Conservation (phyloP, 2,888 invertebrate genomes). For the Leucophenga maculata region DNA sequence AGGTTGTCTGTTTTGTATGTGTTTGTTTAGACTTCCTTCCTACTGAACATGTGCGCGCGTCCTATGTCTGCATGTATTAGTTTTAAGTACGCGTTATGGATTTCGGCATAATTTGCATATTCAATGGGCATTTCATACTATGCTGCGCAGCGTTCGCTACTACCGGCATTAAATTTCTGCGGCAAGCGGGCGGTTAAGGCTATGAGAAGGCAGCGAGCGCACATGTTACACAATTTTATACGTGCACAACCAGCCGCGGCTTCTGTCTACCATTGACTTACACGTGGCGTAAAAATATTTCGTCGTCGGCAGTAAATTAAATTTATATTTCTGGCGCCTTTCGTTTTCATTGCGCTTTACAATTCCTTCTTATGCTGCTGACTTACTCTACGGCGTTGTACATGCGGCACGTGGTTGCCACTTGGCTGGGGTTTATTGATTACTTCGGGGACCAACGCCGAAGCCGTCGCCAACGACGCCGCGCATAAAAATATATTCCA, state of each 20-base stretch:
- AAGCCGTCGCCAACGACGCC: too few species aligned
- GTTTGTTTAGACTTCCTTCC: background rate
- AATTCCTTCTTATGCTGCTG: background rate
- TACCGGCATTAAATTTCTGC: too few species aligned
- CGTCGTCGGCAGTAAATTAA: slow-evolving; percentile 55
- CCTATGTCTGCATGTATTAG: slow-evolving; percentile 26
- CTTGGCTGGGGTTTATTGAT: slow-evolving; percentile 13
- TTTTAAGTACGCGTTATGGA: slow-evolving; percentile 44
- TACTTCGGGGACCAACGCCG: too few species aligned
- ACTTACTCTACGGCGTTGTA: too few species aligned
- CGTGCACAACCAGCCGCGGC: slow-evolving; percentile 21
- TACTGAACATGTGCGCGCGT: background rate
- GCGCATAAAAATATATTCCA: too few species aligned
- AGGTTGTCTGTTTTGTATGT: slow-evolving; percentile 2
- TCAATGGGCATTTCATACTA: slow-evolving; percentile 57
- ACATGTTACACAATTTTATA: slow-evolving; percentile 53
- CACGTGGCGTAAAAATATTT: slow-evolving; percentile 62
- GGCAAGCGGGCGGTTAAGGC: too few species aligned
- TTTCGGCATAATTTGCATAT: slow-evolving; percentile 65
- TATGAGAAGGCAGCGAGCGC: background rate
- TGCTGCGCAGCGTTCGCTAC: too few species aligned
- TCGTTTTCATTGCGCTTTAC: background rate
- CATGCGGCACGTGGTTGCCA: slow-evolving; percentile 48
- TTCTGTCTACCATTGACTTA: slow-evolving; percentile 34
- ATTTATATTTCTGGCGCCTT: slow-evolving; percentile 55